Base-by-base conservation (phyloP, 2,797 vertebrate species). In the Pygocentrus nattereri region DNA sequence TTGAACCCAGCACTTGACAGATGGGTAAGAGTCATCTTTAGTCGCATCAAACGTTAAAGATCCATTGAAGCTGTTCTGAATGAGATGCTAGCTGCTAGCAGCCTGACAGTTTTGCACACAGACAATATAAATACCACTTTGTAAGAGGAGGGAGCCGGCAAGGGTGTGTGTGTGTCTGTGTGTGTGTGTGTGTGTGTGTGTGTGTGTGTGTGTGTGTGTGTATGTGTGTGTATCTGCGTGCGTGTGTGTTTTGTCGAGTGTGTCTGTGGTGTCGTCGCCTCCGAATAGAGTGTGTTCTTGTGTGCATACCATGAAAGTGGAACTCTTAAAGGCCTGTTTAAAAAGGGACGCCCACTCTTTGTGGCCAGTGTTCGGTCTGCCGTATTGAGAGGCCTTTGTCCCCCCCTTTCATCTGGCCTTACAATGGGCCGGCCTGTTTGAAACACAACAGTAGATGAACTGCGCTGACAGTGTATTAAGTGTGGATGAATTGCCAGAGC, bases 381-480 rank as follows among this genome's bases (percentile, higher is more conserved):
- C 90, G 93, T 94, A 94, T 93, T 93, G 92, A 93, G 90, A 89
- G 88, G 86, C 91, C 90, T 94, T 94, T 95, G 94, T 95, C 91
- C 90, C 91, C 87, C 83, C 86, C 93, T 95, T 94, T 94, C 93
- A 95, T 94, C 92, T 94, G 91, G 84, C 81, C 83, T 87, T 91
- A 94, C 94, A 94, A 94, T 94, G 85, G 93, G 80, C 87, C 49
- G 73, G 90, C 88, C 93, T 87, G 88, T 94, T 94, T 93, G 91
- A 93, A 94, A 94, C 93, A 94, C 94, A 94, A 93, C 93, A 92
- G 92, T 94, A 92, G 94, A 95, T 95, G 93, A 95, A 95, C 94
- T 95, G 92, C 92, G 64, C 93, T 95, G 94, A 95, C 93, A 95
- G 95, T 95, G 94, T 95, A 95, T 95, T 95, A 95, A 95, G 93